phyloP scores from a whole-genome alignment of 2,888 invertebrate species.

The Tipula vernalis region DNA sequence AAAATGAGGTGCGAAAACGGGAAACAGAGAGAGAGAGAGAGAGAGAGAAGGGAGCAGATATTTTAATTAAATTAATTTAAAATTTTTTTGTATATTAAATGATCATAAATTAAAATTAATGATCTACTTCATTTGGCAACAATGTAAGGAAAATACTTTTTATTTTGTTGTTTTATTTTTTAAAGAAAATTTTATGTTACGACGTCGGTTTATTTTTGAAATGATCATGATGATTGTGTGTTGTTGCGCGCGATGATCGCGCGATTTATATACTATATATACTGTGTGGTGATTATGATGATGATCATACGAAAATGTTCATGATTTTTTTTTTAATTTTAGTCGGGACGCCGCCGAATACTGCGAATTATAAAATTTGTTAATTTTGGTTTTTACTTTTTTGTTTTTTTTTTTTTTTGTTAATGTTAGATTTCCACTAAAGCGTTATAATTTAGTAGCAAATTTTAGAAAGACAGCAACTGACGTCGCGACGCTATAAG shows the following conservation, averaged over 20 bases:
- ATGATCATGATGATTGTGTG: not conserved
- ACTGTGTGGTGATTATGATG: not conserved
- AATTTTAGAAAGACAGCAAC: slow-evolving; percentile 8
- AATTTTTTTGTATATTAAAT: not conserved
- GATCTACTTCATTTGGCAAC: not conserved
- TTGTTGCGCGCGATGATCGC: not conserved
- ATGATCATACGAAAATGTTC: not conserved
- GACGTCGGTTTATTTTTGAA: not conserved
- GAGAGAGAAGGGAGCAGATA: not conserved
- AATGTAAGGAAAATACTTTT: not conserved
- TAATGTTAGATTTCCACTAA: not conserved
- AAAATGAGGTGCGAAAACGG: not conserved
- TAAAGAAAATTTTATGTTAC: not conserved
- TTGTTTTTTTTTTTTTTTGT: not conserved
- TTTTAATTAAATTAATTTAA: not conserved
- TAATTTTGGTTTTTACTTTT: not conserved
- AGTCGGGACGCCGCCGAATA: slow-evolving; percentile 8
- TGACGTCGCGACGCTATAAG: slow-evolving; percentile 10
- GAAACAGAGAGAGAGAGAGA: not conserved
- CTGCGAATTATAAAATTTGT: not conserved
- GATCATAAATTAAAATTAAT: not conserved
- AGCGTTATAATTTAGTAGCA: slow-evolving; percentile 6
- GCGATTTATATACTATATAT: not conserved
- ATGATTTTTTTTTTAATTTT: not conserved
- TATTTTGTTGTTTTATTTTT: not conserved